These are phyloP conservation scores for Pentamera pediparva DNA, from an alignment of 53 echinoderm and acorn worm genomes.

Conservation along the genomic window DNA sequence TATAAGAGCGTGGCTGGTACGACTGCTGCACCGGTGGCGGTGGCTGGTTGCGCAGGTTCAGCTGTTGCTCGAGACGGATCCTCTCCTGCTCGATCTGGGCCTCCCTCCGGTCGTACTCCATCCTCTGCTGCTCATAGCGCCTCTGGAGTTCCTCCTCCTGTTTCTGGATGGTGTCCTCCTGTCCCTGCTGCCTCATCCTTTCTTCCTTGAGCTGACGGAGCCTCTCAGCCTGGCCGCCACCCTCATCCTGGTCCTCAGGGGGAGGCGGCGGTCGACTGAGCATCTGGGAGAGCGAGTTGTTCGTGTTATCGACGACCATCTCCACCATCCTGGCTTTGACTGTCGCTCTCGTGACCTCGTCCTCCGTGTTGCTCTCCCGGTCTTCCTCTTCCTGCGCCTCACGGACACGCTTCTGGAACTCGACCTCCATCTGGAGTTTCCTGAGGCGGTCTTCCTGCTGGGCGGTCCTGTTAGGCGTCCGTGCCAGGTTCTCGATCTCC, in stretches of 20 bases:
- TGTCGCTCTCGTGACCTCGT: constrained; percentile 30
- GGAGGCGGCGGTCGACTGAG: constrained; percentile 14
- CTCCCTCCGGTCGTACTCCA: constrained; percentile 71
- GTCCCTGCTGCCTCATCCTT: constrained; percentile 32
- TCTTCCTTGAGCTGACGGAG: constrained; percentile 52
- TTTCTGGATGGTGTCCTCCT: constrained; percentile 42
- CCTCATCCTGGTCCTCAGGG: constrained; percentile 22
- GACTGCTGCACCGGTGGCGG: constrained; percentile 49
- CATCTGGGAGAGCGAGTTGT: constrained; percentile 31
- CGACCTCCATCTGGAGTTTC: constrained; percentile 75
- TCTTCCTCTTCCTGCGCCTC: constrained; percentile 53
- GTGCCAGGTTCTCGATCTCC: constrained; percentile 60
- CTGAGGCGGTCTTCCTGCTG: constrained; percentile 74
- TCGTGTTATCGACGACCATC: constrained; percentile 13
- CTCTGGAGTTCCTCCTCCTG: constrained; percentile 56
- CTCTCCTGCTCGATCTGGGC: constrained; percentile 79
- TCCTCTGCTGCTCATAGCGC: constrained; percentile 60
- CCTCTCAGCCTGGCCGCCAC: constrained; percentile 41
- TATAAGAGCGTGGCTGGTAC: constrained; percentile 13
- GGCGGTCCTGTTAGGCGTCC: constrained; percentile 44
- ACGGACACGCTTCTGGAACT: constrained; percentile 81
- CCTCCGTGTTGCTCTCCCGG: constrained; percentile 44
- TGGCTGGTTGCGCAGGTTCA: constrained; percentile 40
- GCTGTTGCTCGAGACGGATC: constrained; percentile 66
- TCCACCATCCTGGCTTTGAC: constrained; percentile 25